Percentiles rank a stretch among this genome's conserved stretches.
These are phyloP conservation scores for Parauchenoglanis punctatus DNA, from an alignment of 2,797 vertebrate genomes.

Conservation along the genomic window DNA sequence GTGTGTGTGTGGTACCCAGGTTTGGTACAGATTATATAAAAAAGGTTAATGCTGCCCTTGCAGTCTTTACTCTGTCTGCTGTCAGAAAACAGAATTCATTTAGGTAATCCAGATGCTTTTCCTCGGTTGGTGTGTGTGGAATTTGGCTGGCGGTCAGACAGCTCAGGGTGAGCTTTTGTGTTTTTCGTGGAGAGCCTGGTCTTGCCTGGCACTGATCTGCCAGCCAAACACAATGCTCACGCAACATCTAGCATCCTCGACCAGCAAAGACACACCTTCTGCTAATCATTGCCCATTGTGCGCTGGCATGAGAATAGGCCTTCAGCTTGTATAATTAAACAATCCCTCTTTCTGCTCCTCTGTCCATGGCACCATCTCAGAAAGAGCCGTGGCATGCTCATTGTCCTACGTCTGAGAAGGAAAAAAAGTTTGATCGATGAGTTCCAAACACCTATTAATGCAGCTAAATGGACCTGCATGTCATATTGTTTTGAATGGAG, in stretches of 20 bases:
- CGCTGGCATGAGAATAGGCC: conserved; percentile 15
- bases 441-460: conserved; percentile 54
- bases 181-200: conserved; percentile 65
- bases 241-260: conserved; percentile 41
- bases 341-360: conserved; percentile 23
- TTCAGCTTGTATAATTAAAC: conserved; percentile 37
- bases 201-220: conserved; percentile 49
- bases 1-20: conserved; percentile 17
- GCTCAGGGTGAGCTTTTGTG: conserved; percentile 73
- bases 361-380: conserved; percentile 15
- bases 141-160: conserved; percentile 56
- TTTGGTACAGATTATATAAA: conserved; percentile 68
- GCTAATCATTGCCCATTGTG: conserved; percentile 47
- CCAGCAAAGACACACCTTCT: conserved; percentile 45
- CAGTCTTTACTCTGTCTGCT: conserved; percentile 70
- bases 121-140: conserved; percentile 59
- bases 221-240: conserved; percentile 42
- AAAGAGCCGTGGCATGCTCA: conserved; percentile 2
- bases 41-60: conserved; percentile 66
- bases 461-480: conserved; percentile 50
- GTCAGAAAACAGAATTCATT: conserved; percentile 78
- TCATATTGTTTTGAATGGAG: conserved; percentile 48
- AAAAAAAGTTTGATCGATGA: conserved; percentile 44
- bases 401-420: conserved; percentile 10
- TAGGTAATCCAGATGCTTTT: conserved; percentile 76